Base-by-base conservation (phyloP, 2,797 vertebrate genomes). In the Halcyon smyrnensis region DNA sequence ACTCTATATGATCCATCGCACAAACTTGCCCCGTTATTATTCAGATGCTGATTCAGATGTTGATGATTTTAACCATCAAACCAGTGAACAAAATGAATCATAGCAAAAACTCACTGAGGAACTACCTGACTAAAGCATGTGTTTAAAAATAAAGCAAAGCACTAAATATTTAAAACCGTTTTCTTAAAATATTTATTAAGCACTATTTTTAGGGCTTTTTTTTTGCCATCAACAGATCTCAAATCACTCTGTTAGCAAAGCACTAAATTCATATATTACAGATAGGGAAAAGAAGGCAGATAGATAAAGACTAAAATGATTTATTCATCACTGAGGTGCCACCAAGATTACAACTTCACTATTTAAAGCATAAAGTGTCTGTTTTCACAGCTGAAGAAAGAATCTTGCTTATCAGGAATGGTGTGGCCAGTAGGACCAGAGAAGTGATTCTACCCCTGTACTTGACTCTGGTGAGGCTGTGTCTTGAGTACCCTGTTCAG, bases 101-200 rank as follows among this genome's bases (percentile, higher is more conserved):
- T 0, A 65, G 54, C 12, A 81, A 88, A 90, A 78, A 39, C 28
- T 69, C 51, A 68, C 11, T 21, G 23, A 65, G 56, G 28, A 83
- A 20, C 20, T 78, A 37, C 8, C 51, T 0, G 0, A 54, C 19
- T 43, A 59, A 36, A 54, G 10, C 1, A 23, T 14, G 13, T 15
- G 27, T 48, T 83, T 81, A 48, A 81, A 78, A 88, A 70, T 30
- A 57, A 75, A 89, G 13, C 6, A 69, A 70, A 60, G 21, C 23
- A 51, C 11, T 19, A 64, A 89, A 59, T 57, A 59, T 5, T 89
- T 32, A 36, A 51, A 60, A 83, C 1, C 1, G 37, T 67, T 67
- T 8, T 77, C 32, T 91, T 68, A 43, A 50, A 32, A 54, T 57
- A 21, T 28, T 56, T 51, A 48, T 71, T 46, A 84, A 63, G 7